Evolutionary conservation across 2,797 vertebrate species (phyloP).

Genomic region (Epinephelus coioides): DNA sequence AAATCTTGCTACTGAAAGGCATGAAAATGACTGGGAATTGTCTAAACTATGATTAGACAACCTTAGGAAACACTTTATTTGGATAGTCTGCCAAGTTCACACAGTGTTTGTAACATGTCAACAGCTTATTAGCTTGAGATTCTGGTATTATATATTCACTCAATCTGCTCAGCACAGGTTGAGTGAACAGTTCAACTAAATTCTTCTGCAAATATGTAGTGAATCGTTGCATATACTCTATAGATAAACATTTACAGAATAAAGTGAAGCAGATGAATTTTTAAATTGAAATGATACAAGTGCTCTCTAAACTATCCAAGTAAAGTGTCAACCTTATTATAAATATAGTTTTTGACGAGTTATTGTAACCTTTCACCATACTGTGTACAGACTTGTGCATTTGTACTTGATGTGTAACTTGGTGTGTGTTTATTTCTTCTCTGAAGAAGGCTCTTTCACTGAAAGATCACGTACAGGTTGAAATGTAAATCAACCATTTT

Average conservation of each 20-base stretch:
- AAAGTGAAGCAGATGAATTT: too few relatives aligned
- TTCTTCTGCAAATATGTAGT: too few relatives aligned
- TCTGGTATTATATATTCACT: too few relatives aligned
- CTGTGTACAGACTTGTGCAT: slow-evolving; percentile 20
- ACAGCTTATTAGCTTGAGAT: too few relatives aligned
- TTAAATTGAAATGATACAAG: too few relatives aligned
- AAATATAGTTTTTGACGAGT: background rate
- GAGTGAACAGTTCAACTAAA: too few relatives aligned
- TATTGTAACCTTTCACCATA: slow-evolving; percentile 10
- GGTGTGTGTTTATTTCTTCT: slow-evolving; percentile 6
- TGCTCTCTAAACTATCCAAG: too few relatives aligned
- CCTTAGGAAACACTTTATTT: background rate
- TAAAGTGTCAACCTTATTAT: background rate
- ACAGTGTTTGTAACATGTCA: too few relatives aligned
- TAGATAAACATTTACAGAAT: too few relatives aligned
- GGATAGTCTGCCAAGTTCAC: too few relatives aligned
- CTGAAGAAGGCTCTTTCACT: slow-evolving; percentile 4
- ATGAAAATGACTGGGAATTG: background rate
- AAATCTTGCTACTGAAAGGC: slow-evolving; percentile 44
- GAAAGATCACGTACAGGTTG: slow-evolving; percentile 19
- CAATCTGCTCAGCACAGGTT: too few relatives aligned
- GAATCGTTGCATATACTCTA: too few relatives aligned
- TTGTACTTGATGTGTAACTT: slow-evolving; percentile 22
- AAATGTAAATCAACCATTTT: slow-evolving; percentile 20
- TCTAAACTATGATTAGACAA: background rate